Percentiles rank a stretch among this genome's conserved stretches.
These are phyloP conservation scores for Watsonalla binaria DNA, from an alignment of 2,888 invertebrate species.

Conservation along the genomic window DNA sequence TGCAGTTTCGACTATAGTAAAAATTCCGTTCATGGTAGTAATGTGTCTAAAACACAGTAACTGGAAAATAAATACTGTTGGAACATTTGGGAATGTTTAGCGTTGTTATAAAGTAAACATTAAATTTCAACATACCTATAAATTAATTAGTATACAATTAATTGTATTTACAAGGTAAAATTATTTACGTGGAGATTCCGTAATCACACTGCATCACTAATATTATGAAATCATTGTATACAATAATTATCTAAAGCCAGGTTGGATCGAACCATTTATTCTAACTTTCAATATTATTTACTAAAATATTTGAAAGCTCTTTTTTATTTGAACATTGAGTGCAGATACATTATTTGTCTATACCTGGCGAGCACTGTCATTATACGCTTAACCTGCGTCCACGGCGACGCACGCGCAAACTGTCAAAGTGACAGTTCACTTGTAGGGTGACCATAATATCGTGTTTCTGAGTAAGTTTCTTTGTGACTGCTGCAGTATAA, in stretches of 20 bases:
- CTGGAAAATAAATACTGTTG: slow-evolving; percentile 3
- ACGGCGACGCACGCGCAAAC: background rate
- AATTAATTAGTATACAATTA: slow-evolving; percentile 43
- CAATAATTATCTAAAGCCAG: slow-evolving; percentile 75
- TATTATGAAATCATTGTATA: slow-evolving; percentile 70
- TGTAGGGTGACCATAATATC: no score
- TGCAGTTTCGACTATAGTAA: slow-evolving; percentile 31
- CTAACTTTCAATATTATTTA: slow-evolving; percentile 70
- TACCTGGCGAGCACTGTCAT: slow-evolving; percentile 72
- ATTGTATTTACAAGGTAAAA: slow-evolving; percentile 51
- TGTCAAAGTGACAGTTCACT: background rate
- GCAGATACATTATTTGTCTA: slow-evolving; percentile 75
- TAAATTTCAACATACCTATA: slow-evolving; percentile 42
- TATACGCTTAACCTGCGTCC: background rate
- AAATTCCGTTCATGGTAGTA: slow-evolving; percentile 8
- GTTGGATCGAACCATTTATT: slow-evolving; percentile 65
- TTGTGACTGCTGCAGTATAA: background rate
- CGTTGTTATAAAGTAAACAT: slow-evolving; percentile 38
- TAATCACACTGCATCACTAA: slow-evolving; percentile 46
- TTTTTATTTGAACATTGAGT: slow-evolving; percentile 79
- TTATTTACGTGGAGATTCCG: slow-evolving; percentile 2
- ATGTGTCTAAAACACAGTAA: slow-evolving; percentile 10
- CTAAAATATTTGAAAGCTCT: slow-evolving; percentile 76
- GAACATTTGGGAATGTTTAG: slow-evolving; percentile 36
- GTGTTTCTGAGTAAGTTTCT: no score